These are phyloP conservation scores for Redunca redunca DNA, from an alignment of 2,113 vertebrate species.

Conservation along the genomic window DNA sequence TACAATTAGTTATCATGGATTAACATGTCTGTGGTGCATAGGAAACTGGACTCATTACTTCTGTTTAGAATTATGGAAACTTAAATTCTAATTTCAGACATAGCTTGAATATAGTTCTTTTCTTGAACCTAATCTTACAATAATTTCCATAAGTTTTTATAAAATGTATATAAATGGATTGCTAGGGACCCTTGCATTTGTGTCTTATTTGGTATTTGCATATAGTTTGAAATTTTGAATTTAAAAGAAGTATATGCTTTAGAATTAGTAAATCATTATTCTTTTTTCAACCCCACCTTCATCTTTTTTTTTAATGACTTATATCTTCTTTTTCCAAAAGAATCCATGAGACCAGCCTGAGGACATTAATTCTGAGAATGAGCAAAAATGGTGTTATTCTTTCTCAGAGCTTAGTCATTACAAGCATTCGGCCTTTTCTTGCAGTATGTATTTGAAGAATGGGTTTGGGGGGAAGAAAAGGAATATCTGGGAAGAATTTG, in stretches of 20 bases:
- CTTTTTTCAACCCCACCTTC: not conserved
- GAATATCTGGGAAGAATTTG: not conserved
- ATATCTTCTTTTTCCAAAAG: not conserved
- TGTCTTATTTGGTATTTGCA: not conserved
- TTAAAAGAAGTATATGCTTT: not conserved
- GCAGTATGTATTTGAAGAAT: not conserved
- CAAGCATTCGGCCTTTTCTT: not conserved
- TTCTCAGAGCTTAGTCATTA: not conserved
- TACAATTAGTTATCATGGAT: conserved; percentile 52
- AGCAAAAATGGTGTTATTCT: not conserved
- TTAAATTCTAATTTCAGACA: conserved; percentile 56
- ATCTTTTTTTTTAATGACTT: not conserved
- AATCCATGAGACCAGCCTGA: not conserved
- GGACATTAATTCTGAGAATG: not conserved
- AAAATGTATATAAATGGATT: not conserved
- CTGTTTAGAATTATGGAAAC: conserved; percentile 36
- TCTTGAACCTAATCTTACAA: not conserved
- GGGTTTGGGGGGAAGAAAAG: not conserved
- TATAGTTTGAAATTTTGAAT: not conserved
- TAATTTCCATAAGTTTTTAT: not conserved
- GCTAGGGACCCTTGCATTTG: not conserved
- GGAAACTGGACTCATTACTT: conserved; percentile 63
- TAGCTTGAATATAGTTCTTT: not conserved
- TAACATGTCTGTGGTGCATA: conserved; percentile 59
- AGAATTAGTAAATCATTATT: not conserved